Base-by-base conservation (phyloP, 2,113 vertebrate species). In the Rattus rattus region DNA sequence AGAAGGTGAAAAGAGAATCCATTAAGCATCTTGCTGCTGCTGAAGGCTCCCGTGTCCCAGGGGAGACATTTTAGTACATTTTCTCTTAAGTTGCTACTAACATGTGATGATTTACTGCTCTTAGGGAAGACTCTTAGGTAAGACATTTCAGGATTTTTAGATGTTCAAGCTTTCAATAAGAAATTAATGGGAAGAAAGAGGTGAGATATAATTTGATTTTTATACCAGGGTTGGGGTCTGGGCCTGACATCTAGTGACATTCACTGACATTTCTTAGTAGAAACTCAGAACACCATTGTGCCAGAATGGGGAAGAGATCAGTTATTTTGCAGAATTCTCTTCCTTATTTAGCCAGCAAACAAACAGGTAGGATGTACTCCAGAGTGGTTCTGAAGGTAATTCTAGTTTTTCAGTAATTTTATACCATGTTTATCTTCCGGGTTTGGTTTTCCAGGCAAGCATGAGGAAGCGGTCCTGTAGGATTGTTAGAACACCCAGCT, bases 181-280 rank as follows among this genome's bases (percentile, higher is more conserved):
- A 95, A 96, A 95, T 84, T 72, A 79, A 94, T 36, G 20, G 11
- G 10, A 87, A 87, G 13, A 83, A 92, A 96, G 69, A 94, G 11
- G n/a, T 88, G 79, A 54, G 94, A 56, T 59, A 56, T 33, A 87
- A 89, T 89, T 84, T 93, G 65, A 88, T 93, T 96, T 97, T 94
- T 49, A 79, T 88, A 76, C 19, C 11, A 76, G 65, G 94, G 12
- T 79, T 95, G 80, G 85, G 52, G 52, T 47, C 89, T 93, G 49
- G 65, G 26, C 24, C 61, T 94, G 73, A 75, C 2, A 65, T n/a
- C 43, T 56, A 43, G 28, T 75, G 56, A 98, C 91, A 85, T 22
- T 28, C 28, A 92, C 80, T 86, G 56, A 88, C 43, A 14, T 86
- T 92, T 92, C 67, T 65, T 12, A 20, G 47, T 79, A 70, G 69